Percentiles rank a stretch among this genome's conserved stretches.
Conservation (phyloP, 2,888 invertebrate species). For the Melitaea athalia region DNA sequence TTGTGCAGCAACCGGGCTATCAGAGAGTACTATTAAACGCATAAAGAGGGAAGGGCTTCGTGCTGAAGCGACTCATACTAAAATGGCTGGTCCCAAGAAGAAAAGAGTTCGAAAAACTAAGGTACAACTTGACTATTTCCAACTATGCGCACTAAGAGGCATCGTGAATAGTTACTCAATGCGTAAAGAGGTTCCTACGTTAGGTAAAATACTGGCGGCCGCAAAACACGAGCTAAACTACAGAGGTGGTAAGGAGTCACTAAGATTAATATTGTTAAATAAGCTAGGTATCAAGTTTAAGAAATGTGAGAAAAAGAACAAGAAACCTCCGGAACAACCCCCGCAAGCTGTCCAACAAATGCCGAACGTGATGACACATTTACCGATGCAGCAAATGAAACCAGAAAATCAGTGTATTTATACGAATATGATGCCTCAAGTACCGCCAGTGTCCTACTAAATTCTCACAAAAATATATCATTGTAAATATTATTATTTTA, state of each 20-base stretch:
- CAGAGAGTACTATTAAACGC: slow-evolving; percentile 74
- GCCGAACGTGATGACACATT: slow-evolving; percentile 48
- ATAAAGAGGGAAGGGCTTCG: slow-evolving; percentile 72
- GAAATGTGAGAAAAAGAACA: slow-evolving; percentile 76
- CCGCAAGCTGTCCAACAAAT: slow-evolving; percentile 46
- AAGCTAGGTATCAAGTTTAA: slow-evolving; percentile 77
- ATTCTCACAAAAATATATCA: slow-evolving; percentile 16
- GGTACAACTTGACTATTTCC: slow-evolving; percentile 74
- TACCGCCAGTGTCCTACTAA: slow-evolving; percentile 72
- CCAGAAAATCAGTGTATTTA: slow-evolving; percentile 72
- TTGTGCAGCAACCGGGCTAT: slow-evolving; percentile 72
- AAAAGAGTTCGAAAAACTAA: slow-evolving; percentile 74
- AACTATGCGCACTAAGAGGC: slow-evolving; percentile 68
- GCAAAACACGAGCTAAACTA: slow-evolving; percentile 73
- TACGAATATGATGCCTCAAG: slow-evolving; percentile 70
- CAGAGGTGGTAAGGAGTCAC: slow-evolving; percentile 70
- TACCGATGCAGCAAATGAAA: slow-evolving; percentile 53
- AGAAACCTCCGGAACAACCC: slow-evolving; percentile 62
- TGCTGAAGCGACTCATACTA: slow-evolving; percentile 72
- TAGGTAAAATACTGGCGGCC: slow-evolving; percentile 71
- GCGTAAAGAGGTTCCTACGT: slow-evolving; percentile 72
- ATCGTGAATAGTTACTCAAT: slow-evolving; percentile 72
- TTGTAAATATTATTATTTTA: not conserved
- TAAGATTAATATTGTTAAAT: slow-evolving; percentile 71
- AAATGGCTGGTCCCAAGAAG: slow-evolving; percentile 74